These are phyloP conservation scores for Drosophila erecta DNA, from an alignment of 1,140 invertebrate genomes.

Conservation along the genomic window DNA sequence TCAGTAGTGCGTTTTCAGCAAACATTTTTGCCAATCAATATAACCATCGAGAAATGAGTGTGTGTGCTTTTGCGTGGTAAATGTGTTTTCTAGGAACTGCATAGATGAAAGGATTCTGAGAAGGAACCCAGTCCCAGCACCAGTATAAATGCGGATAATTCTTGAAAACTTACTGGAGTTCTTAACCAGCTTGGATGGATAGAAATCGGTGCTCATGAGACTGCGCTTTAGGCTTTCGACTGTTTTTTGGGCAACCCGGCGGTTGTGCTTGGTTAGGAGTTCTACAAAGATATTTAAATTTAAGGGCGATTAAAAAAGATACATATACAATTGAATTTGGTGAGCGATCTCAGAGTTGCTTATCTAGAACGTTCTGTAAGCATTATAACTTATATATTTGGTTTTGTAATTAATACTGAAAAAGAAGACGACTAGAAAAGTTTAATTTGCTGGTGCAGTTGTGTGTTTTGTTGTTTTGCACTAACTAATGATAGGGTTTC, in stretches of 20 bases:
- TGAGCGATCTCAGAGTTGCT: slow-evolving; percentile 8
- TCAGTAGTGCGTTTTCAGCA: slow-evolving; percentile 21
- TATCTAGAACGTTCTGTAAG: slow-evolving; percentile 21
- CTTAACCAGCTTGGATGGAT: slow-evolving; percentile 61
- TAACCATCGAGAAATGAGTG: slow-evolving; percentile 13
- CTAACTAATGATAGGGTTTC: slow-evolving; percentile 21
- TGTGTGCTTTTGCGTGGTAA: slow-evolving; percentile 12
- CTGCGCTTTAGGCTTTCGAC: slow-evolving; percentile 63
- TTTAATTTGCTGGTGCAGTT: slow-evolving; percentile 6
- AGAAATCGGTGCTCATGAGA: slow-evolving; percentile 44
- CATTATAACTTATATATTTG: slow-evolving; percentile 4
- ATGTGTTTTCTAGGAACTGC: slow-evolving; percentile 37
- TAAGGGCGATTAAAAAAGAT: slow-evolving; percentile 20
- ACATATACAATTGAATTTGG: slow-evolving; percentile 2
- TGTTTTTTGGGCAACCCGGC: slow-evolving; percentile 33
- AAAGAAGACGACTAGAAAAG: slow-evolving; percentile 73
- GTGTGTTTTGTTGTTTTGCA: slow-evolving; percentile 20
- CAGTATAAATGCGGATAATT: slow-evolving; percentile 25
- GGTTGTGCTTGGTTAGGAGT: slow-evolving; percentile 40
- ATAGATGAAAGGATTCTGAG: slow-evolving; percentile 10
- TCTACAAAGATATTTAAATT: slow-evolving; percentile 62
- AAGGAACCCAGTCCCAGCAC: slow-evolving; percentile 45
- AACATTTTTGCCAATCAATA: slow-evolving; percentile 29
- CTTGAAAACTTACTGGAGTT: slow-evolving; percentile 59
- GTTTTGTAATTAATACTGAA: slow-evolving; percentile 68